A percentile compares a stretch with the other conserved stretches of the same genome.
Conservation (phyloP, 2,797 vertebrate species). For the Falco concolor region DNA sequence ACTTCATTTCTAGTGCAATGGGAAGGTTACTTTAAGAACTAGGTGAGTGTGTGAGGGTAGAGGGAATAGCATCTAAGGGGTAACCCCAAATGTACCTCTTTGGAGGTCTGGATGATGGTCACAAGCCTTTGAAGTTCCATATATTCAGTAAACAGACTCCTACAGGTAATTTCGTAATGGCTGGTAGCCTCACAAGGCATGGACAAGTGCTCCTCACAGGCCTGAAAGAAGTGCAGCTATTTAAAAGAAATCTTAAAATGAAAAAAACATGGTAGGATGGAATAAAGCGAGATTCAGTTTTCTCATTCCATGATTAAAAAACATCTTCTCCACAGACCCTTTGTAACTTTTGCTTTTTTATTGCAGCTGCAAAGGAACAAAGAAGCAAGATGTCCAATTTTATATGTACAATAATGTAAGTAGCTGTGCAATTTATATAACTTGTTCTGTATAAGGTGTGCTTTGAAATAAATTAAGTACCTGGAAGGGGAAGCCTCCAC, state of each 20-base stretch:
- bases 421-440: background rate
- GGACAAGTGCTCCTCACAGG: conserved; percentile 66
- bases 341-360: background rate
- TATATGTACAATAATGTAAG: background rate
- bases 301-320: background rate
- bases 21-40: background rate
- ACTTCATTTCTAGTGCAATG: background rate
- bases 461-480: background rate
- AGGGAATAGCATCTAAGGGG: background rate
- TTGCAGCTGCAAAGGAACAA: background rate
- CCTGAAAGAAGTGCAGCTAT: conserved; percentile 44
- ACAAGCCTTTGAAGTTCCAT: conserved; percentile 68
- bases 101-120: conserved; percentile 63
- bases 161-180: conserved; percentile 69
- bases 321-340: background rate
- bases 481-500: background rate
- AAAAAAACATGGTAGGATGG: background rate
- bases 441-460: background rate
- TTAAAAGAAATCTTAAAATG: background rate
- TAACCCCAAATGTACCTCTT: conserved; percentile 53
- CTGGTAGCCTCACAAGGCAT: conserved; percentile 55
- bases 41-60: background rate
- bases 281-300: background rate
- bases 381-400: background rate
- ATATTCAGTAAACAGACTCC: conserved; percentile 64